These are phyloP conservation scores for Semotilus atromaculatus DNA, from an alignment of 2,797 vertebrate genomes.

Conservation along the genomic window DNA sequence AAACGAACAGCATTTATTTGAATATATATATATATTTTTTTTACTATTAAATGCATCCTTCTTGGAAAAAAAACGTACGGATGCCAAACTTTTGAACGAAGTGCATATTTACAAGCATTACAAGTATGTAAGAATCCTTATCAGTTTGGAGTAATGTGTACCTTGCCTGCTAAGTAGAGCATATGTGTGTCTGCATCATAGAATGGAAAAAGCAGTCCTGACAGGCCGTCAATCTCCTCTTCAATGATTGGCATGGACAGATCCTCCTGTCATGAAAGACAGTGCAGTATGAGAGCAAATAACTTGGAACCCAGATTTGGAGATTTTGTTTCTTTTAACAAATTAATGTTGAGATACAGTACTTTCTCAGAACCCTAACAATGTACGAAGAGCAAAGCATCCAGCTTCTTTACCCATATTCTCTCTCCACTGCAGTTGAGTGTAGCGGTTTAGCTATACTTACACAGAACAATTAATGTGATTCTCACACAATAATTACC, in stretches of 20 bases:
- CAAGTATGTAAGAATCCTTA: background rate
- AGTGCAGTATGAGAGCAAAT: background rate
- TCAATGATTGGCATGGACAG: slow-evolving; percentile 92
- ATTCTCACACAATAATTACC: slow-evolving; percentile 25
- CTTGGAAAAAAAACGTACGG: background rate
- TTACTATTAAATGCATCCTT: background rate
- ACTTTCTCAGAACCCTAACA: background rate
- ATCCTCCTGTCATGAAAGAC: slow-evolving; percentile 84
- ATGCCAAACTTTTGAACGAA: background rate
- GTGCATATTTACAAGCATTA: background rate
- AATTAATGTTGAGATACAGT: background rate
- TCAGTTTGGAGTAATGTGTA: slow-evolving; percentile 62
- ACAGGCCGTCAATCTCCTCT: slow-evolving; percentile 97
- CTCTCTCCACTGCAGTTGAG: background rate
- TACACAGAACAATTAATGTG: slow-evolving; percentile 29
- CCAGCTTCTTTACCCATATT: slow-evolving; percentile 1
- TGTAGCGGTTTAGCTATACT: slow-evolving; percentile 14
- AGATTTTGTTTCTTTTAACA: background rate
- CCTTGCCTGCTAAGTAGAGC: slow-evolving; percentile 98
- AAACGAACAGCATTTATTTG: background rate
- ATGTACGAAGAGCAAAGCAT: background rate
- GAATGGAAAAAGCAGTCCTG: slow-evolving; percentile 94
- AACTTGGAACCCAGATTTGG: background rate
- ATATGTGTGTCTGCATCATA: slow-evolving; percentile 97
- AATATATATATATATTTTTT: too few species aligned